Evolutionary conservation across 2,888 invertebrate genomes (phyloP), one percentile per base, ranked within the genome.

Genomic region (Candidula unifasciata): DNA sequence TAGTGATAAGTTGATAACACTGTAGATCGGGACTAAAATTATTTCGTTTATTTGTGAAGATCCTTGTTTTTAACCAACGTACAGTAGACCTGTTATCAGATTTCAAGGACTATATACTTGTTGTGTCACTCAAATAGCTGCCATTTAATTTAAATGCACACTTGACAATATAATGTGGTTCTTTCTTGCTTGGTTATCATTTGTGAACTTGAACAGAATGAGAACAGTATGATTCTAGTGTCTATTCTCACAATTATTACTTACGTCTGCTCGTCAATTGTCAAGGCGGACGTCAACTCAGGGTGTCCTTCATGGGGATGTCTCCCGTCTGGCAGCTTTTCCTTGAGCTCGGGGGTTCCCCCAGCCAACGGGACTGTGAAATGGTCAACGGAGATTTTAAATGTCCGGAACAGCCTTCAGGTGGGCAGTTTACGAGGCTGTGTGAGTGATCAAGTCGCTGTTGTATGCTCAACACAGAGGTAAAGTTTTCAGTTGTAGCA

Each of bases 231-330:
- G 37, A 80, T 35, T 44, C 27, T n/a, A 37, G 2, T 68, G 37
- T 1, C n/a, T 10, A 24, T 33, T 44, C 44, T 80, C 2, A 5
- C 27, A 21, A 30, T 33, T 52, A 24, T 44, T 13, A 5, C 13
- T 33, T 13, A 37, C n/a, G 35, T n/a, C 35, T 69, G 35, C 21
- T 0, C 37, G 21, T 35, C 18, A 18, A 8, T 24, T 1, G 52
- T 27, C 3, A 52, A 52, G 52, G 81, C 76, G 2, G 82, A 85
- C 35, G 27, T 64, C 16, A 54, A 69, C n/a, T 82, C 87, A 3
- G 89, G 89, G 1, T 90, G 90, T 80, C 90, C 91, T 3, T 85
- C 87, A 74, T 88, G 88, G 81, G 90, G 89, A 0, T 90, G 90
- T 71, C 77, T 86, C 24, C 89, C 91, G 0, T 86, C 87, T 6